Conservation (phyloP, 2,113 vertebrate species). For the Cryptomyrus ogoouensis region DNA sequence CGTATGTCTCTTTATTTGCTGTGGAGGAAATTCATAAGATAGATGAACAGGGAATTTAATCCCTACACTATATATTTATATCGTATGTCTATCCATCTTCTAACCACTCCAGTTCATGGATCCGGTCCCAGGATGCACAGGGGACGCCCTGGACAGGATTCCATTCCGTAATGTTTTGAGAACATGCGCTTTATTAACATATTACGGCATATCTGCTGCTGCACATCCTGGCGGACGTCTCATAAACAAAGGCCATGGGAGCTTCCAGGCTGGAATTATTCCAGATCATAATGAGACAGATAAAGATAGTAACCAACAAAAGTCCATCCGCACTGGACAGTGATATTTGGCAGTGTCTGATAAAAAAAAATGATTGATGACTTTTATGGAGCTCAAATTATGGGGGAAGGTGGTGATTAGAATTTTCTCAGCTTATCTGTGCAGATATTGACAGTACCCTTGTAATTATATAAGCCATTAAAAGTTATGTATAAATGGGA, state of each 20-base stretch:
- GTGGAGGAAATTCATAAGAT: not conserved
- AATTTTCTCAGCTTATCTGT: not conserved
- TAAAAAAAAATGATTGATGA: not conserved
- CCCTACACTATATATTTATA: not conserved
- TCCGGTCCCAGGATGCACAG: not conserved
- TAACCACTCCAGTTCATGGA: not conserved
- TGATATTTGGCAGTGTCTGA: not conserved
- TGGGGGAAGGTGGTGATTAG: not conserved
- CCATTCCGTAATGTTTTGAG: not conserved
- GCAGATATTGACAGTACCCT: not conserved
- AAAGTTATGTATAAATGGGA: not conserved
- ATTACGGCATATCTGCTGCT: not conserved
- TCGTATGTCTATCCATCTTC: not conserved
- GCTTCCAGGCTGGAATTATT: not conserved
- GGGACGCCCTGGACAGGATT: not conserved
- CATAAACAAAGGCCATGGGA: not conserved
- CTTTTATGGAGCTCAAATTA: not conserved
- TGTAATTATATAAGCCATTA: conserved; percentile 1
- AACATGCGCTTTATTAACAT: not conserved
- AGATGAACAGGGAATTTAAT: not conserved
- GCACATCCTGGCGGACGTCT: not conserved
- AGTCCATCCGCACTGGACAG: not conserved
- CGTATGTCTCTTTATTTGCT: not conserved
- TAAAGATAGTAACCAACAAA: not conserved
- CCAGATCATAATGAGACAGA: not conserved